Percentiles rank a stretch among this genome's conserved stretches.
Conservation (phyloP, 2,888 invertebrate genomes). For the Morpho helenor region DNA sequence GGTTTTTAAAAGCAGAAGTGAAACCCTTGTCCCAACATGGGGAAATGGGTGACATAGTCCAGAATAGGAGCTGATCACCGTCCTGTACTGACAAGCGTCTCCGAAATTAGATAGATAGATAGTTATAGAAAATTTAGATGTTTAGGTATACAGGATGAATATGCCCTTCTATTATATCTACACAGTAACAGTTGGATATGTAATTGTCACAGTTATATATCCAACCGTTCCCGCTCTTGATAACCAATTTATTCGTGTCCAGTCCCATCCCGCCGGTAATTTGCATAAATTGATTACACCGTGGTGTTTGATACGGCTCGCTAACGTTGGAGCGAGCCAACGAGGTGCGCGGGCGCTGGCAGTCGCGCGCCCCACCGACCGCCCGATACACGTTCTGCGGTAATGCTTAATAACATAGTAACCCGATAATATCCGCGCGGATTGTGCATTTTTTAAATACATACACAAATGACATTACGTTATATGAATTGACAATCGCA, state of each 20-base stretch:
- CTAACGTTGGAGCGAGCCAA: conserved; percentile 20
- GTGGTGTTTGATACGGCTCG: conserved; percentile 31
- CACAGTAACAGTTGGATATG: too few species aligned
- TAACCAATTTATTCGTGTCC: conserved; percentile 37
- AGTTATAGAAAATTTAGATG: too few species aligned
- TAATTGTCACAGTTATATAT: conserved; percentile 4
- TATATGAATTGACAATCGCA: conserved; percentile 7
- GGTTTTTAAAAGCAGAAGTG: too few species aligned
- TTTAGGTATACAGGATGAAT: too few species aligned
- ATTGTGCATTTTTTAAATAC: conserved; percentile 22
- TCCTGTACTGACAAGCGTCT: too few species aligned
- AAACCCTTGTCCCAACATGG: too few species aligned
- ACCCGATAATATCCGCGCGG: conserved; percentile 48
- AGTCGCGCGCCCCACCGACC: conserved; percentile 72
- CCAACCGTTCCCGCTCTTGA: conserved; percentile 28
- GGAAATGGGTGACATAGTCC: too few species aligned
- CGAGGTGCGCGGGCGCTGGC: conserved; percentile 52
- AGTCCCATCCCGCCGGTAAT: conserved; percentile 64
- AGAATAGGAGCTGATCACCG: too few species aligned
- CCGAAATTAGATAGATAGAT: too few species aligned
- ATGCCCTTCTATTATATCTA: too few species aligned
- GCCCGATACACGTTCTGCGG: conserved; percentile 70
- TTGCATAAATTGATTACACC: conserved; percentile 76
- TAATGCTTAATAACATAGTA: conserved; percentile 68
- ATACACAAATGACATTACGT: conserved; percentile 4